These are phyloP conservation scores for Blastobasis adustella DNA, from an alignment of 2,888 invertebrate species.

Conservation along the genomic window DNA sequence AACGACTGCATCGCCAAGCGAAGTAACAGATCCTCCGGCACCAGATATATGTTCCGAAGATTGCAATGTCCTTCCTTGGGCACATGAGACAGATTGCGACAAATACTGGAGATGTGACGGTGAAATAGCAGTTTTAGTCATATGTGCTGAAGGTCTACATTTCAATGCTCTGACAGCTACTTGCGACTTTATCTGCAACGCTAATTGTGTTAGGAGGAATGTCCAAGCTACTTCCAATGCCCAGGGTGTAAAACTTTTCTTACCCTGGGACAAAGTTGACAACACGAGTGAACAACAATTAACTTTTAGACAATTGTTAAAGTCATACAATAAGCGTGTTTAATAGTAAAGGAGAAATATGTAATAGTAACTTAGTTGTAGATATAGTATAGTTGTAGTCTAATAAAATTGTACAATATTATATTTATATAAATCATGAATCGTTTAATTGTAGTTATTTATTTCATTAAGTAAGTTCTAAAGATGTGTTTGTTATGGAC, in stretches of 20 bases:
- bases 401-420: too few relatives aligned
- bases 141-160: slow-evolving; percentile 51
- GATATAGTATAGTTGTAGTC: too few relatives aligned
- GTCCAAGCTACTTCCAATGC: slow-evolving; percentile 3
- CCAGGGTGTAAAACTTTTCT: slow-evolving; percentile 10
- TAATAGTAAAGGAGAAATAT: too few relatives aligned
- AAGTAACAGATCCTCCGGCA: too few relatives aligned
- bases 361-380: too few relatives aligned
- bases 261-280: slow-evolving; percentile 11
- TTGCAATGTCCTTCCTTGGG: slow-evolving; percentile 43
- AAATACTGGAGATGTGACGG: slow-evolving; percentile 54
- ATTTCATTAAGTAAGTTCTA: too few relatives aligned
- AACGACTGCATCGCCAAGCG: too few relatives aligned
- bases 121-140: slow-evolving; percentile 22
- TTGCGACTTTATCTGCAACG: slow-evolving; percentile 9
- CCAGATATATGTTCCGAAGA: neutral
- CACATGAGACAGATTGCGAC: slow-evolving; percentile 48
- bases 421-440: too few relatives aligned
- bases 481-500: too few relatives aligned
- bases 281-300: neutral
- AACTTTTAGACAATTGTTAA: neutral
- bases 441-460: too few relatives aligned
- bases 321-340: too few relatives aligned
- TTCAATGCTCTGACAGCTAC: slow-evolving; percentile 37
- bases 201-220: slow-evolving; percentile 1